phyloP scores from a whole-genome alignment of 2,888 invertebrate species.

The Euspilapteryx auroguttella region DNA sequence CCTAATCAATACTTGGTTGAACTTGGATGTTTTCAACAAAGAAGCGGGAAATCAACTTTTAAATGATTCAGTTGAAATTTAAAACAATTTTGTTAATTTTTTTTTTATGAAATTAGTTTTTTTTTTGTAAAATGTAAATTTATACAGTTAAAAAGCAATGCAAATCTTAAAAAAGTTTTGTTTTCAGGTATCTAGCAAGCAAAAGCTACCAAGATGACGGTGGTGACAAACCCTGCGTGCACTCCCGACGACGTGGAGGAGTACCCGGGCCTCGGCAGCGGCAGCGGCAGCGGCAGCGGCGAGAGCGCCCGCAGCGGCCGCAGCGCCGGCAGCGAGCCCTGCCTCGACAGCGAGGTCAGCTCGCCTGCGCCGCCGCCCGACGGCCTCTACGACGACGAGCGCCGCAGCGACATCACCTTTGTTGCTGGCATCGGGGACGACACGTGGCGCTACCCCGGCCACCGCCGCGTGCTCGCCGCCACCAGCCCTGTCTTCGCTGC shows the following conservation, averaged over 20 bases:
- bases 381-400: conserved; percentile 52
- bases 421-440: conserved; percentile 66
- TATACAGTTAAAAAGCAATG: too few species aligned
- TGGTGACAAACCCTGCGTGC: conserved; percentile 46
- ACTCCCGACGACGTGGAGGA: conserved; percentile 28
- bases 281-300: neutral
- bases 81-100: too few species aligned
- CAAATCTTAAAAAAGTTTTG: too few species aligned
- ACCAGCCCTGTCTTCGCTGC: conserved; percentile 67
- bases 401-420: conserved; percentile 63
- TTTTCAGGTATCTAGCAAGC: too few species aligned
- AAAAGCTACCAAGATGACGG: conserved; percentile 48
- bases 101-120: too few species aligned
- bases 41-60: too few species aligned
- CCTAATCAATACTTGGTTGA: too few species aligned
- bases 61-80: too few species aligned
- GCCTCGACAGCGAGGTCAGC: too few species aligned
- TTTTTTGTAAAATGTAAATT: too few species aligned
- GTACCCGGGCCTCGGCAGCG: conserved; percentile 14
- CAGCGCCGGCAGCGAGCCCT: conserved; percentile 10
- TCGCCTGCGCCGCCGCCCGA: conserved; percentile 4
- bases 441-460: conserved; percentile 70
- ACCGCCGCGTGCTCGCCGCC: conserved; percentile 63
- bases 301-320: conserved; percentile 7
- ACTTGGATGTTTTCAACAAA: too few species aligned